Evolutionary conservation across 37 sponge, comb jelly and placozoan species (phyloP).

Genomic region (Crambe crambe): DNA sequence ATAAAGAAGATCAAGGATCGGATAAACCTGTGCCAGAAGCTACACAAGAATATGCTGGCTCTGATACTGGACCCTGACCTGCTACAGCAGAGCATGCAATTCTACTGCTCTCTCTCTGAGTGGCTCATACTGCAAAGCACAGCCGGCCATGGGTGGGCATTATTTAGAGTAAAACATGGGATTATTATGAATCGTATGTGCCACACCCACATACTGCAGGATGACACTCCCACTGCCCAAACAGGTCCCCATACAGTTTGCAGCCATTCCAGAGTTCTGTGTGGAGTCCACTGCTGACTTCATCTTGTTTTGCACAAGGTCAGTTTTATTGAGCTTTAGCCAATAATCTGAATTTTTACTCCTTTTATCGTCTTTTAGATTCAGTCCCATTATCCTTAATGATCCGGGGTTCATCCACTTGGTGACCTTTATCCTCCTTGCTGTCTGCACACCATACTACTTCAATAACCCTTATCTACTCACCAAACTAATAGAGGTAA

Average conservation of each 20-base stretch:
- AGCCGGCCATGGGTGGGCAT: background rate
- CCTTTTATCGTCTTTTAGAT: slow-evolving; percentile 27
- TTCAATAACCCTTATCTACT: slow-evolving; percentile 87
- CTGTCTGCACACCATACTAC: slow-evolving; percentile 54
- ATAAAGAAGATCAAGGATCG: slow-evolving; percentile 4
- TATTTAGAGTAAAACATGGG: background rate
- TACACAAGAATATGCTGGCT: slow-evolving; percentile 17
- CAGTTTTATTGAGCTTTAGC: background rate
- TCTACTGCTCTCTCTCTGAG: slow-evolving; percentile 40
- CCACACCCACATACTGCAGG: background rate
- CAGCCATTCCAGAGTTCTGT: slow-evolving; percentile 87
- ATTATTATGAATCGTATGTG: background rate
- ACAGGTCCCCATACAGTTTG: slow-evolving; percentile 59
- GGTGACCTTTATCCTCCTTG: slow-evolving; percentile 49
- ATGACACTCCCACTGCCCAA: slow-evolving; percentile 18
- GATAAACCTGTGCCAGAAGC: background rate
- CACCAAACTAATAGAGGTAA: slow-evolving; percentile 89
- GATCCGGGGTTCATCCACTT: slow-evolving; percentile 55
- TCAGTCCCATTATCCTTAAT: slow-evolving; percentile 32
- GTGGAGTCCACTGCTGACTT: slow-evolving; percentile 89
- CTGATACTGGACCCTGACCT: slow-evolving; percentile 42
- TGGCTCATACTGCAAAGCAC: slow-evolving; percentile 37
- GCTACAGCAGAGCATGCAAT: slow-evolving; percentile 41
- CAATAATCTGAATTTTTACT: background rate
- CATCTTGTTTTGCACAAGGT: slow-evolving; percentile 64